A percentile compares a stretch with the other conserved stretches of the same genome.
Evolutionary conservation across 2,113 vertebrate genomes (phyloP).

Genomic region (Caranx ignobilis): DNA sequence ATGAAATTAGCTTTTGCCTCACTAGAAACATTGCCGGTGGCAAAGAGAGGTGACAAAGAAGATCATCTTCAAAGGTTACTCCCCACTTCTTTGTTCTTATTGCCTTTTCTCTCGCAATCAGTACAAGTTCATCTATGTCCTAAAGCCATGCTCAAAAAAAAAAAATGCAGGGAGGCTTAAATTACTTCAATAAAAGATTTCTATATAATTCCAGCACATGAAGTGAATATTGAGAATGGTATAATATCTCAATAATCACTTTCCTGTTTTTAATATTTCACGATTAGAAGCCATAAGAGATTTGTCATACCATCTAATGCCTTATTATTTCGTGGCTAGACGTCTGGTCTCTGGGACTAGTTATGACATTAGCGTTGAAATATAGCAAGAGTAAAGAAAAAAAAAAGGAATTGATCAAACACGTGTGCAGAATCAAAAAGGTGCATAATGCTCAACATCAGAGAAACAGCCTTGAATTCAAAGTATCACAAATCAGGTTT

Average conservation of each 20-base stretch:
- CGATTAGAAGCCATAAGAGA: slow-evolving; percentile 54
- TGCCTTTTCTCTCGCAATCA: slow-evolving; percentile 65
- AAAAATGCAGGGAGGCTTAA: slow-evolving; percentile 52
- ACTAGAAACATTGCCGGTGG: slow-evolving; percentile 68
- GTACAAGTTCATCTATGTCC: slow-evolving; percentile 73
- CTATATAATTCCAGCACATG: slow-evolving; percentile 59
- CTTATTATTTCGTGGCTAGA: slow-evolving; percentile 19
- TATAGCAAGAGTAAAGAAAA: neutral
- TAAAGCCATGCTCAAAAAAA: slow-evolving; percentile 64
- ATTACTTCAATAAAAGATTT: slow-evolving; percentile 75
- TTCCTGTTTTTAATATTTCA: slow-evolving; percentile 71
- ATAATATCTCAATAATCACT: slow-evolving; percentile 68
- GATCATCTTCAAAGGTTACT: slow-evolving; percentile 80
- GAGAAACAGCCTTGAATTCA: neutral
- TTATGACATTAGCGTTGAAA: slow-evolving; percentile 27
- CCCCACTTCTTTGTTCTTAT: slow-evolving; percentile 68
- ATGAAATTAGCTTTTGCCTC: slow-evolving; percentile 79
- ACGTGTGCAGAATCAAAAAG: slow-evolving; percentile 6
- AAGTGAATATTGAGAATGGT: slow-evolving; percentile 62
- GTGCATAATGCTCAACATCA: neutral
- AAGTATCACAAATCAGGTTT: slow-evolving; percentile 19
- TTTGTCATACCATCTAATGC: slow-evolving; percentile 54
- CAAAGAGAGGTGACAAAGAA: slow-evolving; percentile 74
- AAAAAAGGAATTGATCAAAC: neutral
- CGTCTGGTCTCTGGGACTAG: neutral